Evolutionary conservation across 1,140 invertebrate genomes (phyloP).

Genomic region (Zaprionus ghesquierei): DNA sequence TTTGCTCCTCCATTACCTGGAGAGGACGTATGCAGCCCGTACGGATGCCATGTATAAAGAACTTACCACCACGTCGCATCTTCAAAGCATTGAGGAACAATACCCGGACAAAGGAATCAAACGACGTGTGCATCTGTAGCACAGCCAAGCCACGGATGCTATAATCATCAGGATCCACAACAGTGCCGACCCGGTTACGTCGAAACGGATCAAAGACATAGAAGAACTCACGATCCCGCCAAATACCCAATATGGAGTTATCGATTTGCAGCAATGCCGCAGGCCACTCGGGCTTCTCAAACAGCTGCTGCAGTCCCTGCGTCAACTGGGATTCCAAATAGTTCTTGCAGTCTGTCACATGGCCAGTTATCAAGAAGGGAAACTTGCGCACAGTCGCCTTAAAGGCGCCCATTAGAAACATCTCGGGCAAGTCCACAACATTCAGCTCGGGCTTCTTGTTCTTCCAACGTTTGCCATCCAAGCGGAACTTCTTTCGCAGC

Average conservation of each 20-base stretch:
- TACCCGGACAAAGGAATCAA: constrained; percentile 69
- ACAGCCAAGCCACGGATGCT: constrained; percentile 65
- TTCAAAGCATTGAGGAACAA: constrained; percentile 67
- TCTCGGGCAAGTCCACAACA: constrained; percentile 70
- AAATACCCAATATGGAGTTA: constrained; percentile 79
- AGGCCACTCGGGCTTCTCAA: constrained; percentile 76
- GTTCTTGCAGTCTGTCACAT: constrained; percentile 65
- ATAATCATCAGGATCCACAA: constrained; percentile 76
- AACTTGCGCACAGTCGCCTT: constrained; percentile 70
- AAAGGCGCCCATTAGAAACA: constrained; percentile 75
- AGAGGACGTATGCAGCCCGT: constrained; percentile 70
- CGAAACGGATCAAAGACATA: constrained; percentile 83
- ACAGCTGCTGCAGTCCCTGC: constrained; percentile 73
- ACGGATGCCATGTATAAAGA: constrained; percentile 71
- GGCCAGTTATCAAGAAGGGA: constrained; percentile 71
- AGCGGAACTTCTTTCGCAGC: constrained; percentile 62
- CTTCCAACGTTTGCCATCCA: constrained; percentile 72
- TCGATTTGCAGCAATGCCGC: constrained; percentile 82
- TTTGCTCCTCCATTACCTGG: constrained; percentile 50
- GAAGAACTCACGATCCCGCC: constrained; percentile 83
- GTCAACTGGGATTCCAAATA: constrained; percentile 78
- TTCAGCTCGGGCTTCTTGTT: constrained; percentile 76
- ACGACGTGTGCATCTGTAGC: constrained; percentile 71
- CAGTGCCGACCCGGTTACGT: constrained; percentile 60
- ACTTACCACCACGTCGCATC: constrained; percentile 79